phyloP scores from a whole-genome alignment of 1,140 invertebrate genomes.

The Muscidifurax raptorellus region DNA sequence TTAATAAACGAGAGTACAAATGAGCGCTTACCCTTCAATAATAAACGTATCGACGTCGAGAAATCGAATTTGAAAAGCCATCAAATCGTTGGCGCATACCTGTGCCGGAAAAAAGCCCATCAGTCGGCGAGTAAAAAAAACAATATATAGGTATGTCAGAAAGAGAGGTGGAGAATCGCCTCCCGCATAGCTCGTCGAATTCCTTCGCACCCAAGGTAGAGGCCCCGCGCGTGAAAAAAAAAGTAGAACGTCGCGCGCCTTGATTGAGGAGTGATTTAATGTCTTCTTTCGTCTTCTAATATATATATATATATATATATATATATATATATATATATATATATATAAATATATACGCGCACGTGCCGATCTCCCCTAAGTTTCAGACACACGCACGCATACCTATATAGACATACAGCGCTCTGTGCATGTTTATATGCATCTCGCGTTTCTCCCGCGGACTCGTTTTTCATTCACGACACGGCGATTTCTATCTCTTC shows the following conservation, averaged over 20 bases:
- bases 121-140: background rate
- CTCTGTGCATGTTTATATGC: no score
- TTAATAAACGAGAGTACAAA: no score
- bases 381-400: background rate
- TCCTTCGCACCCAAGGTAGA: background rate
- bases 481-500: no score
- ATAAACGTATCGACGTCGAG: no score
- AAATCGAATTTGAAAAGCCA: no score
- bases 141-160: background rate
- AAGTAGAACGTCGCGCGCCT: background rate
- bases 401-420: background rate
- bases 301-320: no score
- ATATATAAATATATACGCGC: background rate
- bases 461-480: no score
- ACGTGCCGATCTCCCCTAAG: background rate
- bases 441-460: no score
- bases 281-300: constrained; percentile 29
- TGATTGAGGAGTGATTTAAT: constrained; percentile 41
- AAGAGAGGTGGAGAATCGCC: background rate
- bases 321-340: no score
- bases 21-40: no score
- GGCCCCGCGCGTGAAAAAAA: background rate
- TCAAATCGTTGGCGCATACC: no score
- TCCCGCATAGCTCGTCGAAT: constrained; percentile 17
- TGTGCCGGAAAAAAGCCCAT: background rate